phyloP scores from a whole-genome alignment of 2,888 invertebrate genomes.

The Halictus ligatus region DNA sequence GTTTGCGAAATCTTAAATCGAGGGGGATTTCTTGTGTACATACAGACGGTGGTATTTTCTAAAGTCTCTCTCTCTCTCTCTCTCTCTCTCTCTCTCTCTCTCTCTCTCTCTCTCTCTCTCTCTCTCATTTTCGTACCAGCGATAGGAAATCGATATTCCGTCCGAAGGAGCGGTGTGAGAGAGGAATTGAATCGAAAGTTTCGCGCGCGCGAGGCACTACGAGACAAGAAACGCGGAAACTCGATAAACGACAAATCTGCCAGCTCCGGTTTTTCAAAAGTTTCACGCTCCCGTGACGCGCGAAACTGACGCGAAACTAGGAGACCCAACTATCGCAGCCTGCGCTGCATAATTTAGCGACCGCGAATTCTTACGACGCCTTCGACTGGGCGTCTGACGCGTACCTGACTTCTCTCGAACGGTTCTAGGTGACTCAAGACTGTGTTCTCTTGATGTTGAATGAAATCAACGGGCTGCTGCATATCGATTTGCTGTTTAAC shows the following conservation, averaged over 20 bases:
- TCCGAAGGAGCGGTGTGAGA: background rate
- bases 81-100: background rate
- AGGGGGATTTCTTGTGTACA: constrained; percentile 54
- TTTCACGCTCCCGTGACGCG: constrained; percentile 29
- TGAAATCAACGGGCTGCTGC: background rate
- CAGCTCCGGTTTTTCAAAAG: constrained; percentile 9
- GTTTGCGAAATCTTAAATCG: constrained; percentile 51
- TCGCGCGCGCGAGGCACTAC: constrained; percentile 28
- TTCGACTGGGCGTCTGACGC: background rate
- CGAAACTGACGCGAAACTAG: constrained; percentile 18
- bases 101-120: background rate
- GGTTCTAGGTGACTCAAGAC: background rate
- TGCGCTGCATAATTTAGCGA: background rate
- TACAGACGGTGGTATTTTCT: constrained; percentile 38
- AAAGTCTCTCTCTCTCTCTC: constrained; percentile 21
- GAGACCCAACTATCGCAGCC: background rate
- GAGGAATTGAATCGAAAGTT: constrained; percentile 58
- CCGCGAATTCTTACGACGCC: background rate
- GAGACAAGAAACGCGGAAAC: constrained; percentile 59
- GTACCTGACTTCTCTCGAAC: background rate
- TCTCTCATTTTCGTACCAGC: background rate
- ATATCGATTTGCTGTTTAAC: too few species aligned
- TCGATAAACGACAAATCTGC: constrained; percentile 59
- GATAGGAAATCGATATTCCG: constrained; percentile 58
- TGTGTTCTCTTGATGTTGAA: background rate